A percentile compares a stretch with the other conserved stretches of the same genome.
Evolutionary conservation across 2,797 vertebrate genomes (phyloP).

Genomic region (Discoglossus pictus): DNA sequence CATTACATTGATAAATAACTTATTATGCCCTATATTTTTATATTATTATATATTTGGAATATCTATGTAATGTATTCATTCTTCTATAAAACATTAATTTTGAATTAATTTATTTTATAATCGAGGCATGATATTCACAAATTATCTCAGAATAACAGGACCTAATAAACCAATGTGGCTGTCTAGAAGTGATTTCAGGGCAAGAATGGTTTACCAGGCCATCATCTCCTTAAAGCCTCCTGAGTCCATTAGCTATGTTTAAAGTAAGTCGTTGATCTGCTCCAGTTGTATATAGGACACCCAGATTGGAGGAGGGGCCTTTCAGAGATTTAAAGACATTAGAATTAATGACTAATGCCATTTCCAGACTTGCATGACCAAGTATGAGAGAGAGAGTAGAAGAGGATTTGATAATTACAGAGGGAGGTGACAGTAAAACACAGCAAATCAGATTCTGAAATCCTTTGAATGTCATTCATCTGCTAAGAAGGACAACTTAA

Average conservation of each 20-base stretch:
- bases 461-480: slow-evolving; percentile 45
- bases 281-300: slow-evolving; percentile 46
- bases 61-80: no score
- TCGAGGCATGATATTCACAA: background rate
- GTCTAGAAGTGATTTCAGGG: slow-evolving; percentile 39
- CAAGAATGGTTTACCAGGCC: slow-evolving; percentile 42
- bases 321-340: slow-evolving; percentile 33
- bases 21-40: no score
- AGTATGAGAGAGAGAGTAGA: slow-evolving; percentile 26
- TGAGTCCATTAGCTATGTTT: slow-evolving; percentile 46
- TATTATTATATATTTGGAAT: background rate
- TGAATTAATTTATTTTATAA: no score
- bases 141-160: background rate
- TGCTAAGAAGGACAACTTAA: slow-evolving; percentile 45
- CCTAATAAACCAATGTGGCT: slow-evolving; percentile 7
- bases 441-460: slow-evolving; percentile 43
- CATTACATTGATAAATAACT: no score
- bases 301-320: slow-evolving; percentile 36
- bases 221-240: slow-evolving; percentile 44
- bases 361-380: slow-evolving; percentile 27
- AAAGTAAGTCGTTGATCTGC: slow-evolving; percentile 48
- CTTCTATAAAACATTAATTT: background rate
- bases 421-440: slow-evolving; percentile 42
- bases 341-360: slow-evolving; percentile 33
- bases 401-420: slow-evolving; percentile 45